Evolutionary conservation across 2,888 invertebrate genomes (phyloP), one percentile per base, ranked within the genome.

Genomic region (Campoplex capitator): DNA sequence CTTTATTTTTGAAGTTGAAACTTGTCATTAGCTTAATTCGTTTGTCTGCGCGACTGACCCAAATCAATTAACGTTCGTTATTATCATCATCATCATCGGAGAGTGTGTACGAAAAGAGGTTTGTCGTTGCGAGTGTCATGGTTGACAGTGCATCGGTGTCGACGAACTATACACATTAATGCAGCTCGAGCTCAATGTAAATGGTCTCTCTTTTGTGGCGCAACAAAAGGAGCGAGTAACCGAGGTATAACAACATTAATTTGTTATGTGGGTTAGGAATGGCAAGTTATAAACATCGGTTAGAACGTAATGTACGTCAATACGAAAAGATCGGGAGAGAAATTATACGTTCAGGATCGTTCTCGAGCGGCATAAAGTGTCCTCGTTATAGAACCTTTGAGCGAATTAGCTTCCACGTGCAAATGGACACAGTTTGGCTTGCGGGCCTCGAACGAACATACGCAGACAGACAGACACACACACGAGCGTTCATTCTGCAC

Each of bases 261-360:
- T 87, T 70, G 87, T 79, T 62, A 84, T 87, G 87, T 87, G 76
- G 87, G 84, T 84, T 84, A 84, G 84, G 87, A 84, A 87, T 84
- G 84, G 84, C 56, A 56, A 42, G 54, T 28, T 7, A n/a, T 18
- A 38, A 67, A 70, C 67, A 80, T 35, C 42, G 35, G 58, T 45
- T 35, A 18, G 32, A 51, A 51, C 32, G 67, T 67, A 67, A 45
- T 67, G 54, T 58, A 51, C 77, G 54, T 73, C 67, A 74, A 76
- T 68, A 77, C 73, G 77, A 62, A 32, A 32, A 32, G 23, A 18
- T 42, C 23, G 18, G 71, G 7, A 28, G 65, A 54, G 65, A 54
- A 65, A 85, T 78, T 78, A 74, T 74, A 28, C 68, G 42, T n/a
- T 73, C 38, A 18, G 35, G 62, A 73, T 79, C 70, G 67, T 67